Evolutionary conservation across 2,888 invertebrate species (phyloP).

Genomic region (Eueremaeus valkanovi): DNA sequence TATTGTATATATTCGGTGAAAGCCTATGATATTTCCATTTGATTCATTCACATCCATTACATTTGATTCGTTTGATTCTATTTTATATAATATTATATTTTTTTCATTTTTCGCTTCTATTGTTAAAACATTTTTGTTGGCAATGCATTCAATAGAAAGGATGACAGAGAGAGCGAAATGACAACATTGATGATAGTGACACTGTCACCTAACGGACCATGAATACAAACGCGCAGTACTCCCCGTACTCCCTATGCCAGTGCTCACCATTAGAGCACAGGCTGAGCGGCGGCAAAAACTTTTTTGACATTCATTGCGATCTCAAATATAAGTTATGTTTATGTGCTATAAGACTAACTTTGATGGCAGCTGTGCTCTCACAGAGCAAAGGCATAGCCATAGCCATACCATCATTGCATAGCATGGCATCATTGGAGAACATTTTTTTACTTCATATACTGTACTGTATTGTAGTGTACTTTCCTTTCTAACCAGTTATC

Average conservation of each 20-base stretch:
- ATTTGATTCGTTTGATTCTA: background rate
- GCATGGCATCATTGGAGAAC: too few relatives aligned
- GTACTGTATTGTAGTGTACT: background rate
- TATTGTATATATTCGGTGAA: background rate
- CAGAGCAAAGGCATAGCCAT: background rate
- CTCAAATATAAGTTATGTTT: constrained; percentile 34
- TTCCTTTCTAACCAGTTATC: background rate
- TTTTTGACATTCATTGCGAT: constrained; percentile 31
- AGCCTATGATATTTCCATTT: constrained; percentile 17
- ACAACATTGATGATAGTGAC: constrained; percentile 18
- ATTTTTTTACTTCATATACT: background rate
- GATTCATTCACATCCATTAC: background rate
- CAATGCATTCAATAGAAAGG: constrained; percentile 4
- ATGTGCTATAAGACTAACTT: background rate
- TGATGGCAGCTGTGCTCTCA: constrained; percentile 27
- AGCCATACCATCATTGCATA: background rate
- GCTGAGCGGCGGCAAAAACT: background rate
- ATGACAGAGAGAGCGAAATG: constrained; percentile 29
- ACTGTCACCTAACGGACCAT: constrained; percentile 22
- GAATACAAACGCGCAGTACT: background rate
- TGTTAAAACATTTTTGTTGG: constrained; percentile 22
- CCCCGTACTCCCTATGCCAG: background rate
- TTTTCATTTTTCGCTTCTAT: background rate
- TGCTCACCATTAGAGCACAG: background rate
- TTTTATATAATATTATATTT: background rate